Base-by-base conservation (phyloP, 1,140 invertebrate genomes). In the Eupristina koningsbergeri region DNA sequence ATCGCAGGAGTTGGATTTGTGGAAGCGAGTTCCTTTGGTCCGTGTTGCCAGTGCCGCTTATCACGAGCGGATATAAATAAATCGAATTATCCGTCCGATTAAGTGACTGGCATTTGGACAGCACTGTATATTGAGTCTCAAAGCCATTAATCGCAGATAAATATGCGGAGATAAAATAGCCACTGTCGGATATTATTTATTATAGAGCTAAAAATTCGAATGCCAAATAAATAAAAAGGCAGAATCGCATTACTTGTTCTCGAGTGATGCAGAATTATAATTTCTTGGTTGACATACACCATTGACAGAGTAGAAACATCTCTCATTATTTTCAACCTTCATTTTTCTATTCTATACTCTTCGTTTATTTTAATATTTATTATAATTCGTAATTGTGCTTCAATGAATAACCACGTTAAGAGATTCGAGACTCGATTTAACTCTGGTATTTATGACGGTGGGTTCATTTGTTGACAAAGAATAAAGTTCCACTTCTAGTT, bases 81-180 rank as follows among this genome's bases (percentile, higher is more conserved):
- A 41, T 39, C 67, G 26, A 71, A 39, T 39, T 39, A 71, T 71
- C 67, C 34, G 36, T n/a, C 36, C 22, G 67, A 71, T 71, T 41
- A 71, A 71, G 67, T 41, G 67, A 71, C 67, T 71, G 67, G 67
- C 67, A 71, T 71, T 71, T 11, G 26, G 34, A 67, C 64, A 67
- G 64, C 34, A 67, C 64, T 22, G 5, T 39, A 67, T 29, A 67
- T 67, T 22, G 31, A 67, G 64, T 36, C 36, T n/a, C 36, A 71
- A 41, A 71, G 22, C 67, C 36, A 71, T 71, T 71, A 41, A 71
- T 71, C 67, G 36, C 67, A 41, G 67, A 41, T 67, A 67, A 67
- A 67, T 67, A 36, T 36, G 34, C 34, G 36, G 31, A 67, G 64
- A 67, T 67, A 67, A 67, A 67, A 67, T 41, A 41, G 67, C n/a